Conservation (phyloP, 2,113 vertebrate genomes). For the Hoplias malabaricus region DNA sequence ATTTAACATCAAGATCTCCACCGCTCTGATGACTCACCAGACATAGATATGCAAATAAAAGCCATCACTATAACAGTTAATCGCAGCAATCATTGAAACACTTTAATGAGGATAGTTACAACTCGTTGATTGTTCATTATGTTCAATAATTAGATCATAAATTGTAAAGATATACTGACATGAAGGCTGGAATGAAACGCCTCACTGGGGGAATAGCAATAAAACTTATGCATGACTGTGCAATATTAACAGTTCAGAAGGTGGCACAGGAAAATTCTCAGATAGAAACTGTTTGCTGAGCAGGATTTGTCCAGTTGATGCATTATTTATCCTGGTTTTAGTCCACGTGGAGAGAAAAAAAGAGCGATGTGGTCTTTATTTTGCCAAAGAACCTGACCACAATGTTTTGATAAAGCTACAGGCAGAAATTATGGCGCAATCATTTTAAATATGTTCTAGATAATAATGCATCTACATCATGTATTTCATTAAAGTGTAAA, state of each 20-base stretch:
- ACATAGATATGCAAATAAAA: conserved; percentile 69
- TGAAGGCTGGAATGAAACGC: conserved; percentile 56
- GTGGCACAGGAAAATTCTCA: neutral
- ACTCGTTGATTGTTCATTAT: conserved; percentile 71
- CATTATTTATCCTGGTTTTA: neutral
- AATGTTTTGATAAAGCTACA: neutral
- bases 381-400: neutral
- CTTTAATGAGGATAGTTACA: conserved; percentile 67
- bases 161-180: conserved; percentile 63
- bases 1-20: conserved; percentile 41
- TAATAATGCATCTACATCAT: too few relatives aligned
- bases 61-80: conserved; percentile 68
- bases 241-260: neutral
- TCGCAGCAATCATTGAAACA: conserved; percentile 67
- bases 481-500: too few relatives aligned
- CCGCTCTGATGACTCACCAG: conserved; percentile 45
- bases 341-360: neutral
- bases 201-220: conserved; percentile 45
- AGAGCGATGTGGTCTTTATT: neutral
- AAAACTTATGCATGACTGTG: neutral
- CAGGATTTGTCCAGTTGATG: neutral
- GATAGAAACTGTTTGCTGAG: neutral
- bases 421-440: too few relatives aligned
- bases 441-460: too few relatives aligned
- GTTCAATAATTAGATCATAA: conserved; percentile 68